These are phyloP conservation scores for Reticulitermes speratus DNA, from an alignment of 1,140 invertebrate genomes.

Conservation along the genomic window DNA sequence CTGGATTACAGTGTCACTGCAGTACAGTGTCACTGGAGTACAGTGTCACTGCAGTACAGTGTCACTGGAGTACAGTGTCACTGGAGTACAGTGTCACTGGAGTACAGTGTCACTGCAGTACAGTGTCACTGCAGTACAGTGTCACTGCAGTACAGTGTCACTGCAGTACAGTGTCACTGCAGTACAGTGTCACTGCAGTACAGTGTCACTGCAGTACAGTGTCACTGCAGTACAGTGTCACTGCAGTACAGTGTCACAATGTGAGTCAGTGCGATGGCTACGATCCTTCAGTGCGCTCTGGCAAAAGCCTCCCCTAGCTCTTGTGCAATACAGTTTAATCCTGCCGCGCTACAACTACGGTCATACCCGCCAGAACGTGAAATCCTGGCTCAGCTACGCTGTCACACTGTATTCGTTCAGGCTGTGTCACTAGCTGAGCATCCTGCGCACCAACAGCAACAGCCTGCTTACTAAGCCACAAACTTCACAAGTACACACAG, in stretches of 20 bases:
- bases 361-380: not conserved
- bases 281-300: not conserved
- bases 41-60: too few relatives aligned
- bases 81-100: too few relatives aligned
- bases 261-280: not conserved
- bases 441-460: not conserved
- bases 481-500: not conserved
- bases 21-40: too few relatives aligned
- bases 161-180: too few relatives aligned
- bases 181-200: too few relatives aligned
- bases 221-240: not conserved
- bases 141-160: too few relatives aligned
- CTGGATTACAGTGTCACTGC: too few relatives aligned
- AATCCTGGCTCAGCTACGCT: not conserved
- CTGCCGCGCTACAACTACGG: not conserved
- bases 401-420: not conserved
- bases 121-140: too few relatives aligned
- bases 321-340: not conserved
- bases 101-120: too few relatives aligned
- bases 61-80: too few relatives aligned
- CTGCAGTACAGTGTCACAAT: not conserved
- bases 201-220: too few relatives aligned
- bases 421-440: not conserved
- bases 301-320: not conserved
- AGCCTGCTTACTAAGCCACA: not conserved